Evolutionary conservation across 1,140 invertebrate genomes (phyloP).

Genomic region (Cydia amplana): DNA sequence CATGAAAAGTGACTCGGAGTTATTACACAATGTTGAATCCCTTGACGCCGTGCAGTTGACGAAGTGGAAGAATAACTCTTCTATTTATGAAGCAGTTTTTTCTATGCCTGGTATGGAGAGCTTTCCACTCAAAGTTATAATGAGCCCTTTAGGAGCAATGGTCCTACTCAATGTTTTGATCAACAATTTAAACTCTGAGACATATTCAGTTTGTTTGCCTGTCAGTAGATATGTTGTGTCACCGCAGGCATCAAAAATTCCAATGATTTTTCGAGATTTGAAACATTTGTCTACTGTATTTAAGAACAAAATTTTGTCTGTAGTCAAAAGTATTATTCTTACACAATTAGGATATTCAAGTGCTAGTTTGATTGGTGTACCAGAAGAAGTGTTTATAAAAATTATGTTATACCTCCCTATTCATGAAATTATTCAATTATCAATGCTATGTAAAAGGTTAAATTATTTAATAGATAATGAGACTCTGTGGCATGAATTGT

Average conservation of each 20-base stretch:
- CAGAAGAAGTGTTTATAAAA: constrained; percentile 62
- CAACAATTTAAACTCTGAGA: constrained; percentile 54
- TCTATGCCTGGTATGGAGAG: constrained; percentile 53
- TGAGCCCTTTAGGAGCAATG: constrained; percentile 55
- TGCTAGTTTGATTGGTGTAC: constrained; percentile 70
- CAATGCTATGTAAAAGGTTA: constrained; percentile 58
- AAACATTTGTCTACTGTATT: constrained; percentile 56
- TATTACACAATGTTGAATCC: constrained; percentile 37
- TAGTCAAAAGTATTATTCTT: constrained; percentile 65
- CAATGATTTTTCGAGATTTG: constrained; percentile 65
- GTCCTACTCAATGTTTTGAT: constrained; percentile 61
- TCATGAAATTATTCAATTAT: constrained; percentile 52
- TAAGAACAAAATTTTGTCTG: constrained; percentile 60
- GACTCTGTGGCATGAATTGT: constrained; percentile 61
- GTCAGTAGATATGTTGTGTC: constrained; percentile 60
- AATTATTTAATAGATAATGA: constrained; percentile 49
- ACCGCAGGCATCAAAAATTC: constrained; percentile 50
- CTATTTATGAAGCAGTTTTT: constrained; percentile 55
- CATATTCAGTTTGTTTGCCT: constrained; percentile 63
- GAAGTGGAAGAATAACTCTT: constrained; percentile 48
- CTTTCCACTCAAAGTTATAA: constrained; percentile 53
- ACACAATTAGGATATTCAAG: constrained; percentile 61
- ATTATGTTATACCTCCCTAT: constrained; percentile 55
- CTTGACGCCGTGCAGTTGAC: constrained; percentile 44
- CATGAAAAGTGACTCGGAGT: constrained; percentile 38